Evolutionary conservation across 1,140 invertebrate genomes (phyloP).

Genomic region (Stegodyphus mimosarum): DNA sequence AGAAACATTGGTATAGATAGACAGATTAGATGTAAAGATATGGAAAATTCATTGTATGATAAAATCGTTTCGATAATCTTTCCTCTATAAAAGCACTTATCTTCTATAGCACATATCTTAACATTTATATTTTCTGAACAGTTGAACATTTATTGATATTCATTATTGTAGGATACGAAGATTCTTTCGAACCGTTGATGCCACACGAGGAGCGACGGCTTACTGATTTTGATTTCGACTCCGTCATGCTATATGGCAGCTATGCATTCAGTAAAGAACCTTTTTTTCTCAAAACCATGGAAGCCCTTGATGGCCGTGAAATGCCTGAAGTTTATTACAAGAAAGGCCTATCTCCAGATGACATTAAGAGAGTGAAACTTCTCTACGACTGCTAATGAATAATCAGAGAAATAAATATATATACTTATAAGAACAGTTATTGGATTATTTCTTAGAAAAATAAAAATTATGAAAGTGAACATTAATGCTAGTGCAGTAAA

Average conservation of each 20-base stretch:
- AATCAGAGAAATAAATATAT: too few relatives aligned
- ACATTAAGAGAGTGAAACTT: conserved; percentile 66
- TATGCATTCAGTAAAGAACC: conserved; percentile 58
- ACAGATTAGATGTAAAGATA: too few relatives aligned
- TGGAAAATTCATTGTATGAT: too few relatives aligned
- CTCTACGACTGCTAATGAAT: conserved; percentile 65
- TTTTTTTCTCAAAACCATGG: conserved; percentile 17
- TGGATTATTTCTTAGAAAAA: too few relatives aligned
- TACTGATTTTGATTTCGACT: conserved; percentile 61
- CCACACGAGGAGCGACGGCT: conserved; percentile 34
- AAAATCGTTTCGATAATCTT: too few relatives aligned
- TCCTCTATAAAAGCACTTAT: too few relatives aligned
- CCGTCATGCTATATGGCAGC: conserved; percentile 61
- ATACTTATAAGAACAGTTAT: too few relatives aligned
- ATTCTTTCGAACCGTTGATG: conserved; percentile 47
- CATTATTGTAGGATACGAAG: conserved; percentile 59
- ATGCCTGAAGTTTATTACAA: conserved; percentile 65
- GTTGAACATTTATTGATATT: neutral
- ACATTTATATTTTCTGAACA: too few relatives aligned
- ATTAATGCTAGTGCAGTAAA: too few relatives aligned
- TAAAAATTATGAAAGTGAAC: too few relatives aligned
- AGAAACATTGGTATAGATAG: too few relatives aligned
- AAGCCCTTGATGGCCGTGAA: conserved; percentile 5
- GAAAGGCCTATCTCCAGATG: conserved; percentile 64
- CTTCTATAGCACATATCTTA: too few relatives aligned